phyloP scores from a whole-genome alignment of 1,140 invertebrate genomes.

The Rhyacophila brunnea region DNA sequence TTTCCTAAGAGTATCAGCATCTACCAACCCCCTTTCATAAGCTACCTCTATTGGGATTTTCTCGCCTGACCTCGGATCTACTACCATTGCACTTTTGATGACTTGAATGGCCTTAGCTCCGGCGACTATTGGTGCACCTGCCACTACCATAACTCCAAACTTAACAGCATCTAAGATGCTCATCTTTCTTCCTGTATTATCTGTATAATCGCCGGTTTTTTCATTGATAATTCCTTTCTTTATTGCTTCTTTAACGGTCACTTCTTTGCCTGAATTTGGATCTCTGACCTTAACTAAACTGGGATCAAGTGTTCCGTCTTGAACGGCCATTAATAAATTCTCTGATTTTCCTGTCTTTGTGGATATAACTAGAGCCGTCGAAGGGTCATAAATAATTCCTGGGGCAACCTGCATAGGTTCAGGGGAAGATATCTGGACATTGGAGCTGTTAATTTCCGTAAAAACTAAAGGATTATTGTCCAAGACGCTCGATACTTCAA shows the following conservation, averaged over 20 bases:
- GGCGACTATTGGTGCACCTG: constrained; percentile 69
- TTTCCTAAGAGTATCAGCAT: constrained; percentile 60
- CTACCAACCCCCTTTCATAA: constrained; percentile 74
- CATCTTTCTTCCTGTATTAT: constrained; percentile 63
- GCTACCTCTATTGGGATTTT: constrained; percentile 77
- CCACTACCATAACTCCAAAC: constrained; percentile 67
- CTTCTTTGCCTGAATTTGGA: constrained; percentile 66
- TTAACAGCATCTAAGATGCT: constrained; percentile 74
- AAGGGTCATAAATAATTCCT: constrained; percentile 73
- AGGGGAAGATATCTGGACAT: constrained; percentile 53
- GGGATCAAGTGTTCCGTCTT: constrained; percentile 64
- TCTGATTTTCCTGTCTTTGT: constrained; percentile 68
- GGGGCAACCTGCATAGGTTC: constrained; percentile 69
- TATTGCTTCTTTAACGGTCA: constrained; percentile 76
- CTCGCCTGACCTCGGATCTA: constrained; percentile 75
- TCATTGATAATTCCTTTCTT: constrained; percentile 72
- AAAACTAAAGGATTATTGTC: constrained; percentile 43
- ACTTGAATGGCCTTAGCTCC: constrained; percentile 59
- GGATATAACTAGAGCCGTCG: constrained; percentile 69
- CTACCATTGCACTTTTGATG: constrained; percentile 60
- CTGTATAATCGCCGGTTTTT: constrained; percentile 68
- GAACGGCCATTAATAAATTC: constrained; percentile 68
- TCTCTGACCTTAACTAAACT: constrained; percentile 74
- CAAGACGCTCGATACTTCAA: constrained; percentile 61
- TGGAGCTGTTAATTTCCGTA: constrained; percentile 48